A percentile compares a stretch with the other conserved stretches of the same genome.
phyloP scores from a whole-genome alignment of 2,113 vertebrate species.

The Lycocorax pyrrhopterus region DNA sequence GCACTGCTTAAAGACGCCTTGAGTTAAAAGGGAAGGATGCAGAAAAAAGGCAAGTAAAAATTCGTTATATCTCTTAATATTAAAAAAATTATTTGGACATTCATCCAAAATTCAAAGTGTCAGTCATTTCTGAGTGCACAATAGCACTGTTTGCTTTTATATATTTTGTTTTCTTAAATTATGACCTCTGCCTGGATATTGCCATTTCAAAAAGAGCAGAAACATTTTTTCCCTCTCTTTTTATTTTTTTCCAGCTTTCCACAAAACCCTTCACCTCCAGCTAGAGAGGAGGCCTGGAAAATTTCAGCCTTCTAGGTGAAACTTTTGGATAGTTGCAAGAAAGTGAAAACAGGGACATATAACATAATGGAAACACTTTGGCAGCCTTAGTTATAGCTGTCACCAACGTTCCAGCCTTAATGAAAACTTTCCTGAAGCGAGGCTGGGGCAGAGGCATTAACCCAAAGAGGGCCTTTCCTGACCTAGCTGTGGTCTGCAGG shows the following conservation, averaged over 20 bases:
- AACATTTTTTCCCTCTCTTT: background rate
- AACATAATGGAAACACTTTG: conserved; percentile 58
- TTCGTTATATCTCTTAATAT: background rate
- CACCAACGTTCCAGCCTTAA: conserved; percentile 21
- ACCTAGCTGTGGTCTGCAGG: background rate
- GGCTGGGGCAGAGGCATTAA: background rate
- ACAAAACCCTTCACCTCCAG: background rate
- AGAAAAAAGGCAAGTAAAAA: background rate
- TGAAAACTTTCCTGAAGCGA: conserved; percentile 57
- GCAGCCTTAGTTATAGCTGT: conserved; percentile 1
- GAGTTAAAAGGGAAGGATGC: background rate
- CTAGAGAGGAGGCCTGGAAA: conserved; percentile 45
- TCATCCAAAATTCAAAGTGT: background rate
- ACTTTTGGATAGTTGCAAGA: conserved; percentile 31
- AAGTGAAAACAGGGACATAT: conserved; percentile 40
- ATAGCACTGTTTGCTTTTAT: background rate
- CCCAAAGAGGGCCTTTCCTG: background rate
- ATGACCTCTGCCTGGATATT: background rate
- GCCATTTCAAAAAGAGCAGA: background rate
- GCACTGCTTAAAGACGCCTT: background rate
- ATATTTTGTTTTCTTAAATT: conserved; percentile 6
- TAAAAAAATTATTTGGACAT: background rate
- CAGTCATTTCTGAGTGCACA: background rate
- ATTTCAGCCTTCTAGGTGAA: conserved; percentile 50
- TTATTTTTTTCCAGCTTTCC: background rate